Conservation (phyloP, 2,113 vertebrate species). For the Varanus komodoensis region DNA sequence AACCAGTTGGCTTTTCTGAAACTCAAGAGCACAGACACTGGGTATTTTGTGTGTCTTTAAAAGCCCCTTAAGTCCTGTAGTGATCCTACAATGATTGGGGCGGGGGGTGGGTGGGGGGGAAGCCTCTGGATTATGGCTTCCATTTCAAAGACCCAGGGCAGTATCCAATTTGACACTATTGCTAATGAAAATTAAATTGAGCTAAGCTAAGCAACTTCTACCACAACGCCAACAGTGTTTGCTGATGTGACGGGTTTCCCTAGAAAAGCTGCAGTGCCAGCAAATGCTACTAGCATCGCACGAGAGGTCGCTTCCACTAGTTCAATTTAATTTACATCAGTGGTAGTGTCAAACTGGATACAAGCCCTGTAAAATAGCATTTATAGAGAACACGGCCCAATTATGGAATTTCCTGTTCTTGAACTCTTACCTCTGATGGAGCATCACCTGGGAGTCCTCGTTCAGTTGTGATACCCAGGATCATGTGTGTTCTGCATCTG, state of each 20-base stretch:
- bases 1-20: neutral
- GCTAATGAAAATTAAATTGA: no score
- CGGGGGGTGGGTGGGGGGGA: no score
- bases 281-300: no score
- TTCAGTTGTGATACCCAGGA: neutral
- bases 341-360: no score
- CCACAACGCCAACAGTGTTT: no score
- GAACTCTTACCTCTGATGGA: no score
- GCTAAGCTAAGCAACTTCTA: no score
- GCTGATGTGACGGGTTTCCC: no score
- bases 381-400: neutral
- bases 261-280: no score
- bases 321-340: no score
- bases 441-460: neutral
- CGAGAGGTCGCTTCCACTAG: no score
- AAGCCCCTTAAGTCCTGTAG: neutral
- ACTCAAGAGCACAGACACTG: neutral
- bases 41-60: neutral
- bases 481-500: neutral
- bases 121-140: neutral
- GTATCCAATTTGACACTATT: no score
- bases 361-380: neutral
- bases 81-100: neutral
- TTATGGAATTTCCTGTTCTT: neutral
- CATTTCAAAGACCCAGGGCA: neutral